Base-by-base conservation (phyloP, 1,140 invertebrate genomes). In the Pemphigus obesinymphae region DNA sequence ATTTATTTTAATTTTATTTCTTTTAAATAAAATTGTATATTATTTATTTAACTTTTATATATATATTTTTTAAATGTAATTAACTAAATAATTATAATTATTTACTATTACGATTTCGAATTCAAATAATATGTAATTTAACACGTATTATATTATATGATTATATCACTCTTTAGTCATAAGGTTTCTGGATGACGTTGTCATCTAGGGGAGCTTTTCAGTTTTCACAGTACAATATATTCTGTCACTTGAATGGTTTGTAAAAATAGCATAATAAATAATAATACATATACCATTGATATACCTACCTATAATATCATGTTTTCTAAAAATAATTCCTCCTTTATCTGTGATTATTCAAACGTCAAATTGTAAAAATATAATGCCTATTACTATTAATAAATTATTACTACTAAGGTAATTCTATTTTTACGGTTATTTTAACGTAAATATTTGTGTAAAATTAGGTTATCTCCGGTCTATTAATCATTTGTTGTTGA, bases 241-340 rank as follows among this genome's bases (percentile, higher is more conserved):
- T 58, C 31, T 58, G 58, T 78, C 50, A 78, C 50, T 78, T 78
- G 73, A 55, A 78, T 78, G 73, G 73, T 58, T 78, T 78, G 73
- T n/a, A n/a, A n/a, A n/a, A n/a, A n/a, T n/a, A n/a, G n/a, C n/a
- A n/a, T n/a, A n/a, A n/a, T n/a, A n/a, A n/a, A n/a, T n/a, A n/a
- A n/a, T n/a, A 45, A 45, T 45, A 45, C 37, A 10, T 45, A 11
- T 7, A 45, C n/a, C n/a, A 45, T 45, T 13, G 10, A 45, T 45
- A 45, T n/a, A n/a, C n/a, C n/a, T n/a, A n/a, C n/a, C n/a, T n/a
- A n/a, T 45, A 45, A 11, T 45, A 45, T 45, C 13, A 13, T 45
- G 43, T 45, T 11, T 11, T 45, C 43, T n/a, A 10, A 66, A 66
- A 66, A 66, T 66, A 66, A 37, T 68, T 40, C 17, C 34, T 68